These are phyloP conservation scores for Hylaeus anthracinus DNA, from an alignment of 1,140 invertebrate genomes.

Conservation along the genomic window DNA sequence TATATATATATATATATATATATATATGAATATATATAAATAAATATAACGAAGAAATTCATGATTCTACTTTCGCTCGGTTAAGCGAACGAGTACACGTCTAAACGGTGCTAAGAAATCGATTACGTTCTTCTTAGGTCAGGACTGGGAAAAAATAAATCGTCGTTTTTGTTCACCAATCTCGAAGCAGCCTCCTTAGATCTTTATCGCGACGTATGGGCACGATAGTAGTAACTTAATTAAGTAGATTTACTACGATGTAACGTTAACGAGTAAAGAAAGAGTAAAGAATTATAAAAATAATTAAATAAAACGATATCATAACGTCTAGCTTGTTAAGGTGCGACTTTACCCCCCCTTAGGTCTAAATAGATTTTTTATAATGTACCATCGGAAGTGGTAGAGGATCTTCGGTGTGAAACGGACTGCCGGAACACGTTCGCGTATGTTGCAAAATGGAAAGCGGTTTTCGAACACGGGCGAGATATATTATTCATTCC, in stretches of 20 bases:
- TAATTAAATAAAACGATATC: constrained; percentile 45
- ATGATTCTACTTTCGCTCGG: background rate
- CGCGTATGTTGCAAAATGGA: background rate
- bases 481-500: constrained; percentile 48
- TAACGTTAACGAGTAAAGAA: constrained; percentile 43
- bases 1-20: too few relatives aligned
- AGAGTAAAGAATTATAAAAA: too few relatives aligned
- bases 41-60: background rate
- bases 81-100: background rate
- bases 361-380: constrained; percentile 65
- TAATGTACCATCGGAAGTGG: constrained; percentile 51
- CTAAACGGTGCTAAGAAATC: background rate
- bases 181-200: constrained; percentile 6
- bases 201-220: constrained; percentile 17
- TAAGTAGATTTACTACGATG: constrained; percentile 57
- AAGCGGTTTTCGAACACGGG: background rate
- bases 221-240: constrained; percentile 43
- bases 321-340: constrained; percentile 57
- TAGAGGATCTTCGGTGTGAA: constrained; percentile 14
- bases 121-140: background rate
- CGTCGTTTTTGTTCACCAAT: background rate
- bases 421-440: constrained; percentile 27
- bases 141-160: background rate
- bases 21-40: too few relatives aligned
- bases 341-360: constrained; percentile 37